Evolutionary conservation across 1,140 invertebrate species (phyloP).

Genomic region (Lucilia sericata): DNA sequence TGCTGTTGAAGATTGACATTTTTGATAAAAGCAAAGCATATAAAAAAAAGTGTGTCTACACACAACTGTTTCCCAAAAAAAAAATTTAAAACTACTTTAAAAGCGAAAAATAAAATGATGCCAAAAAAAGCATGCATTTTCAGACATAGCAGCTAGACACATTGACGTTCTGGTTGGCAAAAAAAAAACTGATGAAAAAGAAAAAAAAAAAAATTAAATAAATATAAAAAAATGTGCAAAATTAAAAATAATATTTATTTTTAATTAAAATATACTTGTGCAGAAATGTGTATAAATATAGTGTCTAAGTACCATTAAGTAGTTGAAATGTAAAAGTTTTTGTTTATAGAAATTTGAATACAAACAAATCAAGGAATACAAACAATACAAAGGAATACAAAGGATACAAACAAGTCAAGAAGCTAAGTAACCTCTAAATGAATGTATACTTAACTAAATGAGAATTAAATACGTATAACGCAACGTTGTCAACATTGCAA

Average conservation of each 20-base stretch:
- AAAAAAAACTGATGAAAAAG: background rate
- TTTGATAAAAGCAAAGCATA: background rate
- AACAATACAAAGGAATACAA: no score
- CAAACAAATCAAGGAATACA: no score
- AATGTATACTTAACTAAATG: no score
- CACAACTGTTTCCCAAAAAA: background rate
- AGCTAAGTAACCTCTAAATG: no score
- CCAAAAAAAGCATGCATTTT: background rate
- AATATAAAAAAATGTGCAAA: background rate
- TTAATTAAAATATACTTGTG: background rate
- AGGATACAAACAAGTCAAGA: no score
- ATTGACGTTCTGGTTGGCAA: conserved; percentile 20
- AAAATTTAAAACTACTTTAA: background rate
- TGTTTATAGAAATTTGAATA: no score
- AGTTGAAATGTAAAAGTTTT: no score
- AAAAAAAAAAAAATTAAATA: no score
- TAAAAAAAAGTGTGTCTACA: background rate
- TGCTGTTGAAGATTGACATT: background rate
- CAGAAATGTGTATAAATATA: no score
- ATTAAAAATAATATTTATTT: conserved; percentile 34
- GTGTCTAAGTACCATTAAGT: no score
- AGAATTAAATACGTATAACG: no score
- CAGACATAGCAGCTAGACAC: conserved; percentile 21
- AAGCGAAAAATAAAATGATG: conserved; percentile 27
- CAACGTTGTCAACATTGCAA: no score